Percentiles rank a stretch among this genome's conserved stretches.
Evolutionary conservation across 2,113 vertebrate species (phyloP).

Genomic region (Scomber colias): DNA sequence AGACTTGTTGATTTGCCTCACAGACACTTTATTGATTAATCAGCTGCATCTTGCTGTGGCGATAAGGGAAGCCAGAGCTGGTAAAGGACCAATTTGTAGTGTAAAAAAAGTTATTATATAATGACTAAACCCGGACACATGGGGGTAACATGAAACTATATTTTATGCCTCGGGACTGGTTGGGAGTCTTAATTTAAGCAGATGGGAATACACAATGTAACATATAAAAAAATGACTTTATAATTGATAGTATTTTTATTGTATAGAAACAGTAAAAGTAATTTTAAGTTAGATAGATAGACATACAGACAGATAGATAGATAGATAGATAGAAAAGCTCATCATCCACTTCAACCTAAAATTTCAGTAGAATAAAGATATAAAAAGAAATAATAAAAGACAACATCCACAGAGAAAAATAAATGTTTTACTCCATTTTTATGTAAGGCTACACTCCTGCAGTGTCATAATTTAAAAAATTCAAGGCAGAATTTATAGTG

Average conservation of each 20-base stretch:
- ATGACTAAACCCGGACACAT: background rate
- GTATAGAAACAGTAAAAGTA: too few relatives aligned
- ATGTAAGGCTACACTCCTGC: background rate
- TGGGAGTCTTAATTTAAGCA: background rate
- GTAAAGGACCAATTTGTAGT: constrained; percentile 2
- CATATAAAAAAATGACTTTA: too few relatives aligned
- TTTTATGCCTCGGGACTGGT: background rate
- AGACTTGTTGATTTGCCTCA: constrained; percentile 45
- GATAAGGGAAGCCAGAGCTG: background rate
- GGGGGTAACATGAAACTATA: background rate
- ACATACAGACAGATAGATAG: background rate
- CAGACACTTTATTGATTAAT: constrained; percentile 60
- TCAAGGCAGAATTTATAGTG: background rate
- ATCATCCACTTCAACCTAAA: background rate
- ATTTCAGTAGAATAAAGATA: constrained; percentile 4
- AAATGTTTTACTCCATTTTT: background rate
- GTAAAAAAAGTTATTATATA: background rate
- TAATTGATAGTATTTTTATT: too few relatives aligned
- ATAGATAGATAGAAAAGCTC: background rate
- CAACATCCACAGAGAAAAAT: background rate
- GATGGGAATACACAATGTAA: too few relatives aligned
- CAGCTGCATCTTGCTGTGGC: constrained; percentile 7
- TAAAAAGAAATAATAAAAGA: background rate
- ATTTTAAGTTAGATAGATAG: too few relatives aligned
- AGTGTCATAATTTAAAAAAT: background rate